Base-by-base conservation (phyloP, 1,140 invertebrate species). In the Whitmania pigra region DNA sequence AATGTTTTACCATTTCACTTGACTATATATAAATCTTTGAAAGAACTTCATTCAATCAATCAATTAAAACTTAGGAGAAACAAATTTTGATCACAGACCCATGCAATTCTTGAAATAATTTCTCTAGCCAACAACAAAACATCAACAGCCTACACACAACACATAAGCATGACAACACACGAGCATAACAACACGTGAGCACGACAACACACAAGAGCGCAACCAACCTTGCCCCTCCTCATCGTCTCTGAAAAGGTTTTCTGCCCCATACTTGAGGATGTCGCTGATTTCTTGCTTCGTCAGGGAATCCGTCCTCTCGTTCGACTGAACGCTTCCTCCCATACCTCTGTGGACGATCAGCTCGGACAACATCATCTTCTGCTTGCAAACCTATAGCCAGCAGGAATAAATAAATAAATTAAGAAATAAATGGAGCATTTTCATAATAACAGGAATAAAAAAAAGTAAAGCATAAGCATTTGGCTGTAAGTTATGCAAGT, bases 321-420 rank as follows among this genome's bases (percentile, higher is more conserved):
- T 72, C 22, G 27, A 29, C 27, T 43, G 27, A 27, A 18, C 76
- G 67, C 82, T 81, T 70, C 79, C 80, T 57, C 71, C 73, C 89
- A 99, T 94, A 60, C 94, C 94, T 17, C 89, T 89, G 70, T 88
- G 79, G 25, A 96, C 94, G 31, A 97, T 94, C 79, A 98, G 87
- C 85, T 98, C 94, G 31, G 94, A 97, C 77, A 98, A 86, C 92
- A 98, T 96, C 94, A 98, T 98, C 83, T 98, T 98, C 74, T 94
- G 89, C 78, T 92, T 92, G 20, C 70, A 72, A n/a, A 74, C 73
- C 72, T 73, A n/a, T 49, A 25, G 25, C 15, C 63, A 66, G 11
- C 25, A 53, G 31, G 17, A 49, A 70, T 49, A n/a, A n/a, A n/a
- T n/a, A n/a, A n/a, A n/a, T n/a, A n/a, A n/a, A n/a, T n/a, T n/a